Percentiles rank a stretch among this genome's conserved stretches.
Conservation (phyloP, 2,113 vertebrate genomes). For the Lepus timidus region DNA sequence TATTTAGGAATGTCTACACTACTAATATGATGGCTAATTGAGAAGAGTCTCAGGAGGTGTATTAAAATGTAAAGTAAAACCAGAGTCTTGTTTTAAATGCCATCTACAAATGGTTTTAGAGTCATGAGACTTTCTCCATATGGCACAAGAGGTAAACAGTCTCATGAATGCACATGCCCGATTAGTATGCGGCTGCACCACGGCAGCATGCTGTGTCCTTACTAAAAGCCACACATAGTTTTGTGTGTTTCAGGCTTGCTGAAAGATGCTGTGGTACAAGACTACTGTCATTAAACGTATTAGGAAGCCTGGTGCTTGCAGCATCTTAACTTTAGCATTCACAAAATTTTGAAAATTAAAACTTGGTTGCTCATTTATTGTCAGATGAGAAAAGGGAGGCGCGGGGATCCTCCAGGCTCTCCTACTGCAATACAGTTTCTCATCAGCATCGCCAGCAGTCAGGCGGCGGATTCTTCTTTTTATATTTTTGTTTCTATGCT, state of each 20-base stretch:
- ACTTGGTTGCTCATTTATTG: background rate
- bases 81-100: slow-evolving; percentile 16
- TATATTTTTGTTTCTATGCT: background rate
- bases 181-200: background rate
- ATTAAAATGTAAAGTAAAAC: slow-evolving; percentile 44
- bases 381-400: background rate
- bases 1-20: slow-evolving; percentile 61
- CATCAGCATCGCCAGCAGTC: background rate
- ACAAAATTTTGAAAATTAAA: background rate
- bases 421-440: background rate
- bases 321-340: background rate
- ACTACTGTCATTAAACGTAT: background rate
- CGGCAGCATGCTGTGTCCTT: background rate
- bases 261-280: background rate
- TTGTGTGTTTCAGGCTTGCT: background rate
- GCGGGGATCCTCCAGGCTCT: background rate
- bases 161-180: background rate
- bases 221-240: background rate
- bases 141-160: background rate
- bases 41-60: slow-evolving; percentile 41
- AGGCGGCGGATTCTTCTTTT: background rate
- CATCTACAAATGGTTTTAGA: slow-evolving; percentile 24
- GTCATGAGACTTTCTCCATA: background rate
- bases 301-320: background rate
- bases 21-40: slow-evolving; percentile 17